Evolutionary conservation across 2,888 invertebrate species (phyloP).

Genomic region (Mesorhabditis belari): DNA sequence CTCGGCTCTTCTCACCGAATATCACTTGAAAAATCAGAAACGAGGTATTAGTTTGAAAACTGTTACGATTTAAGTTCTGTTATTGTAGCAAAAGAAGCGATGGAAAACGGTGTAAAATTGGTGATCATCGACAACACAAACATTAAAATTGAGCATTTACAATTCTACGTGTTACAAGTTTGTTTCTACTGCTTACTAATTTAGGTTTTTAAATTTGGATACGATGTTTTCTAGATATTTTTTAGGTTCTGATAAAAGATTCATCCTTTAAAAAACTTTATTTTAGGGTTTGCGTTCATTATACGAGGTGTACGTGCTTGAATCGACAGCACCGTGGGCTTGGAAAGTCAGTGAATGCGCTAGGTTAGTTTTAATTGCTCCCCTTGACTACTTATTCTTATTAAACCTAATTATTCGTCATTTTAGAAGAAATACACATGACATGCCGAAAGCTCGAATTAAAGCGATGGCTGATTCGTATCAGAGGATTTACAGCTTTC

Average conservation of each 20-base stretch:
- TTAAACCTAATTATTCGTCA: no score
- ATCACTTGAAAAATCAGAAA: background rate
- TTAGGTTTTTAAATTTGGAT: no score
- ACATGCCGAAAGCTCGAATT: no score
- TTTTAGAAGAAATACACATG: no score
- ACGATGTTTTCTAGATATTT: no score
- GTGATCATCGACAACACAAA: background rate
- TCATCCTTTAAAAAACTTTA: background rate
- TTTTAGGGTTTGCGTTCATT: background rate
- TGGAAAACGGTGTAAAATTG: background rate
- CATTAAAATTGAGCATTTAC: background rate
- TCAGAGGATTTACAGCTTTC: no score
- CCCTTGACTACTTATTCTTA: no score
- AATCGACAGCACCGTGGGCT: background rate
- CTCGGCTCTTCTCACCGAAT: background rate
- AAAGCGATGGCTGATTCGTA: no score
- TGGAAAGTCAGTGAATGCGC: background rate
- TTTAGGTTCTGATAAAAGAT: no score
- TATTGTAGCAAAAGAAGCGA: background rate
- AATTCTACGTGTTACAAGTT: background rate
- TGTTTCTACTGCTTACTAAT: no score
- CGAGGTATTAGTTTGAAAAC: background rate
- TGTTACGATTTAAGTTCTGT: background rate
- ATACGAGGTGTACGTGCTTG: background rate
- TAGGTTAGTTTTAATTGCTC: no score